Conservation (phyloP, 2,797 vertebrate species). For the Anabas testudineus region DNA sequence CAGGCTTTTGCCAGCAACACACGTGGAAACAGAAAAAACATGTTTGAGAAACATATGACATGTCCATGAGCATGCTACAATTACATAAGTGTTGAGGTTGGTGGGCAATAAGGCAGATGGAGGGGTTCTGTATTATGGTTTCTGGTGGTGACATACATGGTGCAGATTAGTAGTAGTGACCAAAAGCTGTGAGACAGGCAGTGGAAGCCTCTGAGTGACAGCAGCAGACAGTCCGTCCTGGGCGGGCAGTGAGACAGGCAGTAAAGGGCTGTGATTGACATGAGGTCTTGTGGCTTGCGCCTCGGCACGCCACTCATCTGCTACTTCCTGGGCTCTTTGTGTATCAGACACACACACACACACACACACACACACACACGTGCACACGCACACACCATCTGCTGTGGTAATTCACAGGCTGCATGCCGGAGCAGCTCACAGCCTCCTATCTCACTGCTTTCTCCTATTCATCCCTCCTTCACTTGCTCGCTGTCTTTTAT, state of each 20-base stretch:
- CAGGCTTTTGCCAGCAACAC: too few species aligned
- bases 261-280: constrained; percentile 79
- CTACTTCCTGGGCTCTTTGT: constrained; percentile 86
- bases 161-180: not conserved
- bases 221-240: constrained; percentile 45
- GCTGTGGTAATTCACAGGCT: constrained; percentile 84
- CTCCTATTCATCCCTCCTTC: constrained; percentile 64
- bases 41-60: too few species aligned
- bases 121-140: not conserved
- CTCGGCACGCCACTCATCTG: constrained; percentile 80
- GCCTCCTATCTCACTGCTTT: constrained; percentile 68
- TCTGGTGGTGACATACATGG: not conserved
- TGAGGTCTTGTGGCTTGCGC: constrained; percentile 79
- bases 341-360: constrained; percentile 59
- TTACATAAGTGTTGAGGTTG: too few species aligned
- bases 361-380: constrained; percentile 39
- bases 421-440: constrained; percentile 82
- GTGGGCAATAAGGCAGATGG: too few species aligned
- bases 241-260: constrained; percentile 54
- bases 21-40: too few species aligned
- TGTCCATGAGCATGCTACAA: too few species aligned
- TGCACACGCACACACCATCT: constrained; percentile 83
- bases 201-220: constrained; percentile 25
- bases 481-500: constrained; percentile 63
- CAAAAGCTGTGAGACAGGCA: constrained; percentile 15